Evolutionary conservation across 2,888 invertebrate genomes (phyloP), one percentile per base, ranked within the genome.

Genomic region (Cerceris ruficornis): DNA sequence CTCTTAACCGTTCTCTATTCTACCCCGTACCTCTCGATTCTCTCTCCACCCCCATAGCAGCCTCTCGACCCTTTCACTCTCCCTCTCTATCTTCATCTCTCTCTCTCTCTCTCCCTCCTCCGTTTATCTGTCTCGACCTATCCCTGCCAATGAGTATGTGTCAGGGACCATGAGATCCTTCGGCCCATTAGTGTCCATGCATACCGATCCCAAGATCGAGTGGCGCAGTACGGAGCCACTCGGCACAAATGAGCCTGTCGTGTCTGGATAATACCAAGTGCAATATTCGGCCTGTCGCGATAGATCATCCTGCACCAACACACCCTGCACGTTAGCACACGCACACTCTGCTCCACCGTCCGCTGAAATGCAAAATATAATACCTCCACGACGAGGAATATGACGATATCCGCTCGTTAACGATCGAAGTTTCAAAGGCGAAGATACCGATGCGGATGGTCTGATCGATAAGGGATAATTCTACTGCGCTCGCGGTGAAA

Each of bases 181-280:
- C 81, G 86, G 76, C 72, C 86, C 83, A 86, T 86, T 86, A 86
- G 85, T 78, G 86, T 84, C 81, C 81, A 74, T 84, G 81, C 84
- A 80, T 84, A 83, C 86, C 86, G 84, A 86, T 86, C 76, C 80
- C 70, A 77, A 80, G 84, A 86, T 86, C 86, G 86, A 86, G 84
- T 86, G 85, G 82, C 75, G 66, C 75, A 69, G 71, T 69, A 74
- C 80, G 75, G 77, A 86, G 81, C 80, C 86, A 86, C 86, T 86
- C 84, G 81, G 84, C 85, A 68, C 84, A 84, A 86, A 86, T 86
- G 86, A 86, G 86, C 83, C 86, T 86, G 86, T 86, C 86, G 86
- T 83, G 83, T 81, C 84, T 75, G 73, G 85, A 84, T 86, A 86
- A 86, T 86, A 84, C 81, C 77, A 50, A 75, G 83, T 71, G 84